These are phyloP conservation scores for Choristoneura fumiferana DNA, from an alignment of 1,140 invertebrate species.

Conservation along the genomic window DNA sequence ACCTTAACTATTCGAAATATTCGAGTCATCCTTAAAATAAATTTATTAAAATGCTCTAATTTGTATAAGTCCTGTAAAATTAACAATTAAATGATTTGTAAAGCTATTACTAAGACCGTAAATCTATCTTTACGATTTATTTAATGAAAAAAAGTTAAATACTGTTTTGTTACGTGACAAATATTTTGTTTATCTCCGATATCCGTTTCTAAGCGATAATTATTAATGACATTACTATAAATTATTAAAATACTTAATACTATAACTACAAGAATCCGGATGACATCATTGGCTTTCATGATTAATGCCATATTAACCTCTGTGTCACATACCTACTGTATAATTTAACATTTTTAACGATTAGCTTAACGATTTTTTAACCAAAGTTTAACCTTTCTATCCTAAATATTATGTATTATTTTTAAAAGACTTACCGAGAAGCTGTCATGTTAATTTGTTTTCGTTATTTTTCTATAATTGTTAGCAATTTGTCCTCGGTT, in stretches of 20 bases:
- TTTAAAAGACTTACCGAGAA: too few species aligned
- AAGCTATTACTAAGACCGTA: background rate
- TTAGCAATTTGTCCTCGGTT: too few species aligned
- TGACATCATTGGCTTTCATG: background rate
- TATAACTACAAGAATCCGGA: background rate
- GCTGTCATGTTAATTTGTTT: too few species aligned
- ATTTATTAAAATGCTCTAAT: background rate
- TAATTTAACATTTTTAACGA: conserved; percentile 6
- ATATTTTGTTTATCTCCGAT: background rate
- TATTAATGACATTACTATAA: background rate
- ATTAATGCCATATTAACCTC: conserved; percentile 16
- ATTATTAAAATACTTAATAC: background rate
- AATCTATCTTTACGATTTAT: background rate
- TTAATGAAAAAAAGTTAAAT: background rate
- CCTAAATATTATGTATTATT: too few species aligned
- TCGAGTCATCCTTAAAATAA: too few species aligned
- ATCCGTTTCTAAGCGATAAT: conserved; percentile 3
- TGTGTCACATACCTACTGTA: conserved; percentile 2
- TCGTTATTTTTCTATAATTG: too few species aligned
- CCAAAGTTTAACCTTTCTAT: too few species aligned
- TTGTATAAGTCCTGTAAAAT: background rate
- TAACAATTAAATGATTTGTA: background rate
- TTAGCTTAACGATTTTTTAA: too few species aligned
- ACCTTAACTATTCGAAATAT: too few species aligned
- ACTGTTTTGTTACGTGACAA: background rate